Evolutionary conservation across 2,797 vertebrate genomes (phyloP), one percentile per base, ranked within the genome.

Genomic region (Craterocephalus amniculus): DNA sequence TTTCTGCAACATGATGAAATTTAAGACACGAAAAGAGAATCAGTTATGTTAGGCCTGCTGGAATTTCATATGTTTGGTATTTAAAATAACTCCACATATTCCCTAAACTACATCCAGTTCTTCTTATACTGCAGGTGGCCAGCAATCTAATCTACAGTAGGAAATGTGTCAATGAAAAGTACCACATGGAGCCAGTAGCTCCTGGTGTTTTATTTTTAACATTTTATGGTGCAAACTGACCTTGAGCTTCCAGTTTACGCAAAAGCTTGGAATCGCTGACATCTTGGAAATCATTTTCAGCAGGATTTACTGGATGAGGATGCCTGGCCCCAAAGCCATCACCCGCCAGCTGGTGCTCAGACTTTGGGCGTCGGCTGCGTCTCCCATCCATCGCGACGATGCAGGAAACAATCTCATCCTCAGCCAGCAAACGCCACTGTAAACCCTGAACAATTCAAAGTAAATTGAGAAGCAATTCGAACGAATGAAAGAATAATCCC

Each of bases 171-270:
- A 61, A 65, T 31, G 31, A 18, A 20, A 59, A 8, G 45, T 16
- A 27, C 6, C 45, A 60, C 16, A 5, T 6, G 40, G 11, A 16
- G 18, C 27, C 13, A 13, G n/a, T 27, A 40, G 20, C 13, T 43
- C 43, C 57, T 54, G 51, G 22, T 60, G 51, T n/a, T 66, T 22
- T 8, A 45, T 26, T 49, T 27, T 24, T 12, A 45, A 26, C 36
- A 43, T 60, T 56, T 60, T 27, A 29, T 11, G 18, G 61, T 10
- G 1, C 12, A 45, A 72, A 78, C 75, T 72, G 60, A 98, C 97
- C 97, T 94, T 99, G 97, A 67, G 98, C 97, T 81, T 99, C 96
- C 38, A 98, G 94, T 90, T 96, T 98, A 72, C 96, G 94, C 32
- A 97, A 74, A 9, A 98, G 90, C 87, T 97, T 98, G n/a, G 95